Evolutionary conservation across 2,113 vertebrate genomes (phyloP), one percentile per base, ranked within the genome.

Genomic region (Zapornia atra): DNA sequence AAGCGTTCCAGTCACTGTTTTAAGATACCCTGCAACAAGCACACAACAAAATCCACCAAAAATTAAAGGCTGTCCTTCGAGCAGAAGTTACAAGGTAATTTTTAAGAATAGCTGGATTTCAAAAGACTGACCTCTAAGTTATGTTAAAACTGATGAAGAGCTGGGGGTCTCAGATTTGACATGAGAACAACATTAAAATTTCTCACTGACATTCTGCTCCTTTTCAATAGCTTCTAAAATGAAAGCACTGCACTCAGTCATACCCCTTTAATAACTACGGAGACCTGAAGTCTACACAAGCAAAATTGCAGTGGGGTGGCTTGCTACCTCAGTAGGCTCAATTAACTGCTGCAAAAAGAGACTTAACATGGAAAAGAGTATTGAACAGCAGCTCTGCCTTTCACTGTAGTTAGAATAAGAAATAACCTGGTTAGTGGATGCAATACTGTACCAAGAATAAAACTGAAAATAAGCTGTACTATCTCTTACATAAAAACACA

Each of bases 401-500:
- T 63, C 46, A 81, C 42, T 17, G 22, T 1, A 64, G 7, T 51
- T n/a, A 66, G 5, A 77, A 63, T 64, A 63, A 81, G 57, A 91
- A 75, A 83, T 11, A 92, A 70, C 26, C 34, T 63, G 64, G 53
- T 24, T 6, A 92, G 17, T 15, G 38, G 19, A 71, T 78, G 54
- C 40, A 91, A 54, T 22, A 46, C 11, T 33, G 15, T 72, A 79
- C 63, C 70, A 3, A 1, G 42, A 66, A 82, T 63, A 88, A 50
- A 50, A 75, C 11, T 48, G 70, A 80, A 91, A 94, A 76, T 72
- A 94, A 94, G 10, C 25, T 68, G 48, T 79, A 92, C 61, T 76
- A 84, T 50, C 81, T 84, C 69, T 96, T 79, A 70, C 36, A 96
- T 72, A 91, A 86, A 96, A 56, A 70, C 70, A 89, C 78, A 95